phyloP scores from a whole-genome alignment of 2,888 invertebrate species.

The Epistrophe eligans region DNA sequence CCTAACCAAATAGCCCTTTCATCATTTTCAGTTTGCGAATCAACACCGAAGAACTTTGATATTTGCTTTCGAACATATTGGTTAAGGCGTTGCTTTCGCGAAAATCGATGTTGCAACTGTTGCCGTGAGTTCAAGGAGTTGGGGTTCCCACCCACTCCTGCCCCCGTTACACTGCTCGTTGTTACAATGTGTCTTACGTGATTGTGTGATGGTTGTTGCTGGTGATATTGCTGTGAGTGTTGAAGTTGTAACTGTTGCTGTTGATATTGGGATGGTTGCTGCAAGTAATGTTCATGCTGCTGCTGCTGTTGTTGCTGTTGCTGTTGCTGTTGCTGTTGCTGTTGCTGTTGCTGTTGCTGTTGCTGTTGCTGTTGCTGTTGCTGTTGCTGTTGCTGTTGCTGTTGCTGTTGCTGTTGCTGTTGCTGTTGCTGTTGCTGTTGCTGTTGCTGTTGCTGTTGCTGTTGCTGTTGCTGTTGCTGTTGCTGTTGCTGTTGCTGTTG shows the following conservation, averaged over 20 bases:
- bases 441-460: constrained; percentile 63
- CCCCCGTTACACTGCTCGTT: constrained; percentile 33
- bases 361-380: constrained; percentile 64
- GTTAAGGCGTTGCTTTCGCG: constrained; percentile 81
- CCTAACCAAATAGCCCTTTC: constrained; percentile 82
- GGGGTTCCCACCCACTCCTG: constrained; percentile 55
- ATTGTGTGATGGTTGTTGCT: constrained; percentile 59
- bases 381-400: constrained; percentile 62
- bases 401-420: constrained; percentile 45
- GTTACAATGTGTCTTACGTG: constrained; percentile 57
- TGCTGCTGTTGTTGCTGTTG: constrained; percentile 55
- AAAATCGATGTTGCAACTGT: constrained; percentile 77
- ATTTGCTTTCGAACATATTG: constrained; percentile 82
- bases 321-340: constrained; percentile 44
- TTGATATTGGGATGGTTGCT: constrained; percentile 42
- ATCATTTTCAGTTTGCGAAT: constrained; percentile 80
- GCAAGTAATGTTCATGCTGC: constrained; percentile 56
- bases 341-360: constrained; percentile 65
- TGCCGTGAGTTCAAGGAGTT: constrained; percentile 77
- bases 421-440: not conserved
- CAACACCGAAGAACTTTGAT: constrained; percentile 83
- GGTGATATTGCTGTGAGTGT: constrained; percentile 53
- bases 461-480: constrained; percentile 61
- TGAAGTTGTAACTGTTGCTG: constrained; percentile 66
- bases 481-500: constrained; percentile 53